A percentile compares a stretch with the other conserved stretches of the same genome.
phyloP scores from a whole-genome alignment of 2,888 invertebrate species.

The Dicyrtoma fusca region DNA sequence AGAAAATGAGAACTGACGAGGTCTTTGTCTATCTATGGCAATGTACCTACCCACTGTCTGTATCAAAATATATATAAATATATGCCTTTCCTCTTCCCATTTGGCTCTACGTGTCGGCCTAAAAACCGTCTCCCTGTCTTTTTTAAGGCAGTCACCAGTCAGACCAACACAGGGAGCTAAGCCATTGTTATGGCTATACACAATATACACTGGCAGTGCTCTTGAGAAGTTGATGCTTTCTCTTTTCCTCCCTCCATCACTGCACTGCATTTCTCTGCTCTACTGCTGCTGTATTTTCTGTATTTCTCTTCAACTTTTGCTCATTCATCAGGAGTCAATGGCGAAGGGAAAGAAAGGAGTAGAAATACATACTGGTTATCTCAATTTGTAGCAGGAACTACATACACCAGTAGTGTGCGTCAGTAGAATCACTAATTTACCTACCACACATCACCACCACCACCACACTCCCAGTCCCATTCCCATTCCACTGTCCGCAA shows the following conservation, averaged over 20 bases:
- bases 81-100: background rate
- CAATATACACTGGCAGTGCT: too few species aligned
- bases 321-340: background rate
- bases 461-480: too few species aligned
- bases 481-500: too few species aligned
- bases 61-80: background rate
- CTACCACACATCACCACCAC: too few species aligned
- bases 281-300: constrained; percentile 5
- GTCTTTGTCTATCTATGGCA: too few species aligned
- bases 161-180: constrained; percentile 3
- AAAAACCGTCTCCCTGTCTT: constrained; percentile 8
- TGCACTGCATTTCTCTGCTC: background rate
- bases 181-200: constrained; percentile 10
- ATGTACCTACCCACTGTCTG: too few species aligned
- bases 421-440: too few species aligned
- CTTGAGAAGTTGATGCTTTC: constrained; percentile 24
- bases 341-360: too few species aligned
- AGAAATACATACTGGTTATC: too few species aligned
- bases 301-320: background rate
- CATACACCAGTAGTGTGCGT: too few species aligned
- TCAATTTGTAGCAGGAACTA: too few species aligned
- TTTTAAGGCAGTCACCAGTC: background rate
- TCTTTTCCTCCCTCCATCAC: background rate
- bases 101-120: background rate
- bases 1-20: too few species aligned